Base-by-base conservation (phyloP, 2,888 invertebrate genomes). In the Apamea crenata region DNA sequence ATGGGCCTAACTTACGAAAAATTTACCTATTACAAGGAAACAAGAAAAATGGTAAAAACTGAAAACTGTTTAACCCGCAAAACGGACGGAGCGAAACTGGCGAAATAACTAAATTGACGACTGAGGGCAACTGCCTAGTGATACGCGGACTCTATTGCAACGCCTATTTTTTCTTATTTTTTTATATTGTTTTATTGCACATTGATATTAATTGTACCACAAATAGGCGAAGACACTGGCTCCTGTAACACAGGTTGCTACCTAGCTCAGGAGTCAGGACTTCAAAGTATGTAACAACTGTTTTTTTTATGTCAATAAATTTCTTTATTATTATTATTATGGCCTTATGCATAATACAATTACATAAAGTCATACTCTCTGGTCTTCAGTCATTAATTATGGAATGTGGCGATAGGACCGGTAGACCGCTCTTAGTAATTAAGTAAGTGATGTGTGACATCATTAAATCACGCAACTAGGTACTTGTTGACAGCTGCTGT, bases 331-430 rank as follows among this genome's bases (percentile, higher is more conserved):
- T n/a, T n/a, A n/a, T n/a, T n/a, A n/a, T n/a, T n/a, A 36, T 44
- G 40, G 10, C 25, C 10, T 47, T 14, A 53, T 61, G 56, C 56
- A 10, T 61, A n/a, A 61, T 40, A 76, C 53, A 44, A 18, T 50
- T 44, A 70, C 21, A 56, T 66, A 56, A 80, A 65, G 12, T 25
- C 8, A 47, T 66, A 40, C 32, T 32, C 29, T 73, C 25, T 25
- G 18, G 29, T 66, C 25, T 59, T 73, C 10, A 3, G 29, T 25
- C 25, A 21, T 67, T 73, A 50, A n/a, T 66, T 21, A 36, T 40
- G 47, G 40, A 67, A 66, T 81, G 81, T 47, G 36, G 65, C 47
- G n/a, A 25, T 53, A 50, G 21, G 14, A 59, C 40, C 32, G n/a
- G 53, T 63, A 44, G 16, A 72, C 56, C 29, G 25, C 10, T 81